Percentiles rank a stretch among this genome's conserved stretches.
phyloP scores from a whole-genome alignment of 2,113 vertebrate genomes.

The Microtus oregoni region DNA sequence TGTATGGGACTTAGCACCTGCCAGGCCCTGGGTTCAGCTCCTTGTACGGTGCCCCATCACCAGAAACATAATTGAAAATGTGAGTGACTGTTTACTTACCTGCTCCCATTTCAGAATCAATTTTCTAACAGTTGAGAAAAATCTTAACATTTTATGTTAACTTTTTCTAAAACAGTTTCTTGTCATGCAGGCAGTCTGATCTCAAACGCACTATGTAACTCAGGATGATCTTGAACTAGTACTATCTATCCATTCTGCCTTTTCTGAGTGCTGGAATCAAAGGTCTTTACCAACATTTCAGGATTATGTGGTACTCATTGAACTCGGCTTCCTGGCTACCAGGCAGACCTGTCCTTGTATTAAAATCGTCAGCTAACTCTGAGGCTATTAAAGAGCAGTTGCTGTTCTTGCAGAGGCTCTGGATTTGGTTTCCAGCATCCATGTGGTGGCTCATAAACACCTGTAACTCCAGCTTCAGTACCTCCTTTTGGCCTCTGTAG shows the following conservation, averaged over 20 bases:
- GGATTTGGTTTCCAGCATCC: not conserved
- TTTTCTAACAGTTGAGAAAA: constrained; percentile 21
- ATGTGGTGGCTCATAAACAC: not conserved
- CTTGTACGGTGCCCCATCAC: not conserved
- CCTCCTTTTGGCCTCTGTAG: not conserved
- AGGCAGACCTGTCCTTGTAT: not conserved
- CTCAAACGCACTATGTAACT: not conserved
- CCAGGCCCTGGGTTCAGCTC: not conserved
- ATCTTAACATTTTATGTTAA: constrained; percentile 28
- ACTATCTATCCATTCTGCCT: not conserved
- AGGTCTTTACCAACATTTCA: not conserved
- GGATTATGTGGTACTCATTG: not conserved
- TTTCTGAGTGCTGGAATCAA: not conserved
- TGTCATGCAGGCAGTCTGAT: too few species aligned
- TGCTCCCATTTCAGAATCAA: not conserved
- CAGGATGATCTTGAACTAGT: not conserved
- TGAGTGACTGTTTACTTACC: not conserved
- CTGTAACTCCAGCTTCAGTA: not conserved
- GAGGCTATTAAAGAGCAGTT: not conserved
- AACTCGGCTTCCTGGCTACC: not conserved
- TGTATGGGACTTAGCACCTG: not conserved
- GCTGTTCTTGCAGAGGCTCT: not conserved
- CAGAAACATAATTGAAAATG: not conserved
- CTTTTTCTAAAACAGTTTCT: not conserved
- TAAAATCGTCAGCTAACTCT: not conserved